Evolutionary conservation across 2,888 invertebrate genomes (phyloP).

Genomic region (Agrochola macilenta): DNA sequence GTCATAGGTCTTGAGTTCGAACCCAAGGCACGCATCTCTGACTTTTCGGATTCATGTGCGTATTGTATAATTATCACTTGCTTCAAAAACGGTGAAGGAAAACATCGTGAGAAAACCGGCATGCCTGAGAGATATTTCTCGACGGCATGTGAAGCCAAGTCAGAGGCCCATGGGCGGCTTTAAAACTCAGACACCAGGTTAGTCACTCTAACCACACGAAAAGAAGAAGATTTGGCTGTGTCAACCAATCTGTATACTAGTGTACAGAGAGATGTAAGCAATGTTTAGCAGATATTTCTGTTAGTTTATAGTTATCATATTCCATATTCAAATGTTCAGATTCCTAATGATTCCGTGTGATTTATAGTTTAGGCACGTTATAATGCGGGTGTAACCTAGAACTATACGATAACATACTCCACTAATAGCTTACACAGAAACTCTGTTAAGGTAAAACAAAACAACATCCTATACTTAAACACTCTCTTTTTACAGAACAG

Average conservation of each 20-base stretch:
- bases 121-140: too few relatives aligned
- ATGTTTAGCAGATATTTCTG: background rate
- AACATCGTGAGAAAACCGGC: too few relatives aligned
- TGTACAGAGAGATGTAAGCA: background rate
- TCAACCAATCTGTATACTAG: background rate
- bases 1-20: too few relatives aligned
- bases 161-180: too few relatives aligned
- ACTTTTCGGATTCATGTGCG: too few relatives aligned
- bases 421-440: background rate
- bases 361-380: conserved; percentile 3
- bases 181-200: too few relatives aligned
- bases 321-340: background rate
- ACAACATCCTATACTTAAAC: background rate
- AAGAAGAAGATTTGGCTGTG: background rate
- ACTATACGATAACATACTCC: background rate
- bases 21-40: too few relatives aligned
- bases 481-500: conserved; percentile 77
- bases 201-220: too few relatives aligned
- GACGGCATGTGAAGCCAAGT: too few relatives aligned
- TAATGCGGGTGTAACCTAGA: background rate
- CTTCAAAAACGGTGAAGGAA: too few relatives aligned
- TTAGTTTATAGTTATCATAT: background rate
- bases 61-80: too few relatives aligned
- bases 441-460: background rate
- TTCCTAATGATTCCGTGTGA: background rate